A percentile compares a stretch with the other conserved stretches of the same genome.
Evolutionary conservation across 1,140 invertebrate species (phyloP).

Genomic region (Ylistrum balloti): DNA sequence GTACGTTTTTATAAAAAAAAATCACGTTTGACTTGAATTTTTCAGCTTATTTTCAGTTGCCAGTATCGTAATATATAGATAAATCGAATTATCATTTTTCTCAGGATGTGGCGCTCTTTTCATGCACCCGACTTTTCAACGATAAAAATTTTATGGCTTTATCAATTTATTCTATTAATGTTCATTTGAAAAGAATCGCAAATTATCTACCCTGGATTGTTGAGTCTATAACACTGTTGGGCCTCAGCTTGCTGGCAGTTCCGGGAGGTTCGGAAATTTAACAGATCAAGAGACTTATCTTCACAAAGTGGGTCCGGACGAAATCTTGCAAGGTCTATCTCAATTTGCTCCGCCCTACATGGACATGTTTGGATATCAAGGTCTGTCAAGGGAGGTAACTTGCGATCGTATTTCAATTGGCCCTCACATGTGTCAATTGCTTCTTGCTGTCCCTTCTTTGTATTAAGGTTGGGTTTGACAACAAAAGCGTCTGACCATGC

Average conservation of each 20-base stretch:
- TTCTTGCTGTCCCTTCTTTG: background rate
- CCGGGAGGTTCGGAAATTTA: background rate
- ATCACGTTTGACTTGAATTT: no score
- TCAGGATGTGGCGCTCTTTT: background rate
- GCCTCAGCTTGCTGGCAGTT: background rate
- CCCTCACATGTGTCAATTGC: background rate
- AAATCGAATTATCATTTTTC: no score
- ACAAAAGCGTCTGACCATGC: slow-evolving; percentile 50
- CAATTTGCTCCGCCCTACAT: slow-evolving; percentile 43
- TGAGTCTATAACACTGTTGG: background rate
- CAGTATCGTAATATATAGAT: background rate
- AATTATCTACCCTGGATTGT: background rate
- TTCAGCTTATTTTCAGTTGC: background rate
- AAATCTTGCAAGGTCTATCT: slow-evolving; percentile 50
- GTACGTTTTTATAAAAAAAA: no score
- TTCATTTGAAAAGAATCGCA: background rate
- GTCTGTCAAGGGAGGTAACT: background rate
- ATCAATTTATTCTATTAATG: background rate
- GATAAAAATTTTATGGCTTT: no score
- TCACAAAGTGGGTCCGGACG: slow-evolving; percentile 51
- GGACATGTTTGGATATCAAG: slow-evolving; percentile 47
- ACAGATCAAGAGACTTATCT: background rate
- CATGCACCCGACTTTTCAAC: background rate
- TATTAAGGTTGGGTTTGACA: background rate
- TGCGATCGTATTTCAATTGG: background rate